Evolutionary conservation across 2,113 vertebrate genomes (phyloP), one percentile per base, ranked within the genome.

Genomic region (Rhabdomys dilectus): DNA sequence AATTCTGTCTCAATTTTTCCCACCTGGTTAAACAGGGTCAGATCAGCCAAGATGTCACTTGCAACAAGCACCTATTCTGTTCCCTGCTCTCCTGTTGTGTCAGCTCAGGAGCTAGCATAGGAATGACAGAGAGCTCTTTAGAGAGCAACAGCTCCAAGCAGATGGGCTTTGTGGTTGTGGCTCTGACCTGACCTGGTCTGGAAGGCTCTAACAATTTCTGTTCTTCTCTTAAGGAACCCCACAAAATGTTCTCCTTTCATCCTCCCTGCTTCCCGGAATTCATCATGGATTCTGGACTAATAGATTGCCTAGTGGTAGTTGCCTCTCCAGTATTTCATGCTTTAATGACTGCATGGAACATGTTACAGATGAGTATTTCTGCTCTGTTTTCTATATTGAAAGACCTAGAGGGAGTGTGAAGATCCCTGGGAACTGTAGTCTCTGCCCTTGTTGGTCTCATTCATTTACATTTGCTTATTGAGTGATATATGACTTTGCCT

Each of bases 161-260:
- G 73, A 36, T 1, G 11, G 73, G 56, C 22, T 24, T 2, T 1
- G 16, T 86, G 51, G 21, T 11, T 0, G 0, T n/a, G 34, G n/a
- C 56, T 34, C 0, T 48, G 72, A 16, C 56, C 26, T 58, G 42
- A 22, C 39, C 12, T 53, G n/a, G 6, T 31, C 22, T 7, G 24
- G 51, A 26, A 56, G 1, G 29, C 11, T 53, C 39, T 73, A 7
- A 82, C 6, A 39, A 60, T 60, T n/a, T 82, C 21, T 16, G 9
- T 39, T 81, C 51, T 85, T 16, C 29, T 10, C 58, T 29, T n/a
- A 29, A 9, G 19, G 15, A 29, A 22, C 45, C 42, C 45, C 22
- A 58, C 29, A 26, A 34, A 34, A 34, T 17, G 34, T 56, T 26
- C 4, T 7, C 0, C 0, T 8, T 51, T 64, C 6, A 9, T 45